These are phyloP conservation scores for Epinotia nisella DNA, from an alignment of 2,888 invertebrate genomes.

Conservation along the genomic window DNA sequence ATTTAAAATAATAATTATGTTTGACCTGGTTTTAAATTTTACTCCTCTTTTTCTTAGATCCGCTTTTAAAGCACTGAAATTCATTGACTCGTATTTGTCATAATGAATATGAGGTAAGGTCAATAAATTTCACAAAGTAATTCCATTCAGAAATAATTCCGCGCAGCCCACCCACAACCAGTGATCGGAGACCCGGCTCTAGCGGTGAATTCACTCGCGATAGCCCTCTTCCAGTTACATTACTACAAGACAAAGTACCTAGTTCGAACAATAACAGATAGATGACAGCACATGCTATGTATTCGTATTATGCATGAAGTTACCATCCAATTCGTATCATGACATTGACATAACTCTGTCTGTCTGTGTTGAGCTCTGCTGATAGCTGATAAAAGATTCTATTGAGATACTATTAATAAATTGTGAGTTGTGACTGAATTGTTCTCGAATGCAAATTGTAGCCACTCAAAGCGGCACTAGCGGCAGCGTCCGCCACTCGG, in stretches of 20 bases:
- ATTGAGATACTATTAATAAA: conserved; percentile 23
- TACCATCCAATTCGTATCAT: neutral
- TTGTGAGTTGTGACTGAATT: conserved; percentile 31
- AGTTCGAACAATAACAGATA: neutral
- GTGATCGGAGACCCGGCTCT: too few species aligned
- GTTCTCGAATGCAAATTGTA: conserved; percentile 4
- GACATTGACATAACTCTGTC: neutral
- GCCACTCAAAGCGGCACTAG: neutral
- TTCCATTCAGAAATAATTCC: too few species aligned
- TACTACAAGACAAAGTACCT: neutral
- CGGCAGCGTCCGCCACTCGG: neutral
- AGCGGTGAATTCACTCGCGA: too few species aligned
- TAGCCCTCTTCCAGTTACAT: too few species aligned
- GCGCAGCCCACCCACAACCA: too few species aligned
- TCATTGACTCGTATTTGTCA: too few species aligned
- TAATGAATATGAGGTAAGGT: too few species aligned
- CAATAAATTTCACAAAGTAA: too few species aligned
- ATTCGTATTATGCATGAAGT: neutral
- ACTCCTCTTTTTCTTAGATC: too few species aligned
- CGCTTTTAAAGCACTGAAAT: too few species aligned
- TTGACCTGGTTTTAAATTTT: too few species aligned
- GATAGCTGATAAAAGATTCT: conserved; percentile 23
- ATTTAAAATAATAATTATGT: too few species aligned
- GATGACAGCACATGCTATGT: neutral
- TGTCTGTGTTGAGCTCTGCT: neutral